A percentile compares a stretch with the other conserved stretches of the same genome.
phyloP scores from a whole-genome alignment of 1,140 invertebrate species.

The Samia ricini region DNA sequence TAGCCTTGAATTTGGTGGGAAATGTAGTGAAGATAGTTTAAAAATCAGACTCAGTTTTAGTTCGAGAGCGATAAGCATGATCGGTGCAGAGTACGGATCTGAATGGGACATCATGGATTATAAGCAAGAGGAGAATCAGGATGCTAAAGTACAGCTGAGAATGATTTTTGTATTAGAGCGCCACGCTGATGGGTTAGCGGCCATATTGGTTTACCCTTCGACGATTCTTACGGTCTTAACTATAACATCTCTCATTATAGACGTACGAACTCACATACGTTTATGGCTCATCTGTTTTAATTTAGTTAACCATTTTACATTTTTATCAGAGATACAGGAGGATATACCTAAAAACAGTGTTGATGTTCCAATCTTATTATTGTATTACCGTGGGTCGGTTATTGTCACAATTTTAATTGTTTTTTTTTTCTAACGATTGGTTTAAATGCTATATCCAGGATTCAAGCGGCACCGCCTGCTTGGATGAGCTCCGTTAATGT shows the following conservation, averaged over 20 bases:
- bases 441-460: conserved; percentile 25
- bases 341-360: conserved; percentile 32
- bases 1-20: conserved; percentile 12
- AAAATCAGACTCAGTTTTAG: conserved; percentile 1
- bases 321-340: conserved; percentile 24
- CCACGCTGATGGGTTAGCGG: conserved; percentile 27
- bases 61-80: conserved; percentile 9
- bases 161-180: conserved; percentile 37
- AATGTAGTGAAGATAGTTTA: neutral
- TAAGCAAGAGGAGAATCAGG: conserved; percentile 15
- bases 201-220: conserved; percentile 30
- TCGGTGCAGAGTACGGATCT: conserved; percentile 14
- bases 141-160: conserved; percentile 17
- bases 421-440: conserved; percentile 28
- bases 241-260: conserved; percentile 26
- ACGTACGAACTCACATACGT: conserved; percentile 20
- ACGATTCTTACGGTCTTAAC: conserved; percentile 29
- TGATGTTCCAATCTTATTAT: conserved; percentile 34
- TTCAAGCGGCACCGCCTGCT: conserved; percentile 7
- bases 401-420: conserved; percentile 27
- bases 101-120: conserved; percentile 20
- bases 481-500: conserved; percentile 27
- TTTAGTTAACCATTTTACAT: conserved; percentile 33
- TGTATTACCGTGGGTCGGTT: conserved; percentile 31
- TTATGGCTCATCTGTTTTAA: conserved; percentile 29